Base-by-base conservation (phyloP, 92 coral and sea anemone genomes). In the Palythoa grandiflora region DNA sequence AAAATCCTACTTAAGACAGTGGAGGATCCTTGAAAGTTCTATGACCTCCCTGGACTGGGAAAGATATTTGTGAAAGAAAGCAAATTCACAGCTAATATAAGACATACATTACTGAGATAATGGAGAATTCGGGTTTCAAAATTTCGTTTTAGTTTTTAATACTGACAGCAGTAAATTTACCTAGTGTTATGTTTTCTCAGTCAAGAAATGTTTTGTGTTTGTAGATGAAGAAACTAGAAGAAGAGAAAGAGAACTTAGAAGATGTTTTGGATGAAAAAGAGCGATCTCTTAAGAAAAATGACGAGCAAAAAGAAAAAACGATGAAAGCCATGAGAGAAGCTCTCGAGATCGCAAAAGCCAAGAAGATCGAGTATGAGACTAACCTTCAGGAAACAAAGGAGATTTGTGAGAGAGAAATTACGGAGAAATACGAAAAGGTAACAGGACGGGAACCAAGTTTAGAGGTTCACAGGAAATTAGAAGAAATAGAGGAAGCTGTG, bases 281-380 rank as follows among this genome's bases (percentile, higher is more conserved):
- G 57, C 87, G 89, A 35, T 94, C 92, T 53, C 85, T 96, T 19
- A 89, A 92, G 44, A 91, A 96, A n/a, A 92, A 83, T 15, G 78
- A 84, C 3, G 92, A 88, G 59, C 91, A 93, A 48, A 89, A 93
- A 19, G 98, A 93, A 15, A 83, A 78, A 20, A 94, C 92, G 10
- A 78, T 92, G 86, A 90, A 92, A 71, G 93, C 96, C 0, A 93
- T 96, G 96, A 88, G 94, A 38, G 96, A 96, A 59, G 96, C 98
- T 8, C 71, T 94, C 21, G 94, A 91, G 52, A 91, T 96, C 13
- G 98, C 93, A 38, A 88, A 94, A 52, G 88, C 95, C 15, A 91
- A 96, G 71, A 90, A 90, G 70, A 66, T 13, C 36, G 85, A 80
- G 53, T 80, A 89, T 70, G 95, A 96, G 36, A 79, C 88, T 2